Conservation (phyloP, 2,797 vertebrate genomes). For the Trachurus trachurus region DNA sequence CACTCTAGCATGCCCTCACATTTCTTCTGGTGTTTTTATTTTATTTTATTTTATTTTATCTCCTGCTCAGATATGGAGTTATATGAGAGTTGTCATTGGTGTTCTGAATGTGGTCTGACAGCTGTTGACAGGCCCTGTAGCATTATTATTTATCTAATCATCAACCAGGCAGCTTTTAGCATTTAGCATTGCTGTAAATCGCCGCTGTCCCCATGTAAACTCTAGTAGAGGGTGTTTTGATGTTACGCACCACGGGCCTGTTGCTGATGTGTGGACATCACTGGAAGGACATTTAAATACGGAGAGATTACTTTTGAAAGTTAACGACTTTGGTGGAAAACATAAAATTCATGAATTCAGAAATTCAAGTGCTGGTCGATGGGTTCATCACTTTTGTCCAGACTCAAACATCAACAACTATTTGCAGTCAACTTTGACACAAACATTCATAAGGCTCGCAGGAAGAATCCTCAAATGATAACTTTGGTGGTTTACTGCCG, state of each 20-base stretch:
- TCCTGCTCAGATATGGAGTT: slow-evolving; percentile 47
- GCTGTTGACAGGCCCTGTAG: slow-evolving; percentile 58
- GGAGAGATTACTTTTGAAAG: slow-evolving; percentile 15
- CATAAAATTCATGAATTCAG: neutral
- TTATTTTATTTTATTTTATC: neutral
- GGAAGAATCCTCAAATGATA: neutral
- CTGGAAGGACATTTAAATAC: slow-evolving; percentile 8
- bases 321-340: neutral
- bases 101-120: slow-evolving; percentile 64
- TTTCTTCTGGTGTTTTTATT: slow-evolving; percentile 56
- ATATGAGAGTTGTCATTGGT: slow-evolving; percentile 51
- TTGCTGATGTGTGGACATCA: neutral
- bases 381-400: neutral
- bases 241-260: slow-evolving; percentile 19
- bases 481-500: neutral
- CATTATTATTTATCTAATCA: slow-evolving; percentile 65
- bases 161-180: slow-evolving; percentile 36
- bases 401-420: slow-evolving; percentile 2
- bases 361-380: neutral
- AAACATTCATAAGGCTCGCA: neutral
- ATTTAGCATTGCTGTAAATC: slow-evolving; percentile 39
- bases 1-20: slow-evolving; percentile 54
- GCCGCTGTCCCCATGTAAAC: slow-evolving; percentile 27
- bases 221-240: slow-evolving; percentile 8
- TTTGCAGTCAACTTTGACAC: neutral